phyloP scores from a whole-genome alignment of 2,113 vertebrate genomes.

The Cairina moschata region DNA sequence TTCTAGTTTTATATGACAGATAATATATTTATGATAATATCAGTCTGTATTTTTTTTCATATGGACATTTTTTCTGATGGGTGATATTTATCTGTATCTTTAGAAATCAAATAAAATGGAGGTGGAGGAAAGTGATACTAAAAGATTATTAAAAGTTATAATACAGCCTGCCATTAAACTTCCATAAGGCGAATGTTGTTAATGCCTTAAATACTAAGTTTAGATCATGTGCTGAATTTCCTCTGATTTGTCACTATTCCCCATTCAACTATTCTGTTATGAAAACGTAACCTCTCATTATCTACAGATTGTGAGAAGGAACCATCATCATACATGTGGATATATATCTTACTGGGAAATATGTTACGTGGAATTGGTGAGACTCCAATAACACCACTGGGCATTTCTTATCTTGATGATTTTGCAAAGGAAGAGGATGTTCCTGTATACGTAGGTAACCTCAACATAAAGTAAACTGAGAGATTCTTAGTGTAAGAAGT shows the following conservation, averaged over 20 bases:
- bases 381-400: constrained; percentile 86
- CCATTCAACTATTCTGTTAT: not conserved
- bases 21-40: not conserved
- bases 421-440: constrained; percentile 87
- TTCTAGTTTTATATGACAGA: not conserved
- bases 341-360: constrained; percentile 90
- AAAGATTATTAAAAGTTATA: not conserved
- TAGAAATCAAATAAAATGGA: not conserved
- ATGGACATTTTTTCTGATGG: not conserved
- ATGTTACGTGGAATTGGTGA: constrained; percentile 91
- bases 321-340: constrained; percentile 83
- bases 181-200: not conserved
- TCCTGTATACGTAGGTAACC: constrained; percentile 88
- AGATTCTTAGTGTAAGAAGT: accelerated
- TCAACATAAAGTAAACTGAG: not conserved
- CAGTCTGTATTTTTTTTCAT: not conserved
- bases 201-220: not conserved
- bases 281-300: not conserved
- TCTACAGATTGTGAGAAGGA: constrained; percentile 80
- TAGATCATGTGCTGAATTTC: not conserved
- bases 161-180: not conserved
- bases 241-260: not conserved
- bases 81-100: not conserved
- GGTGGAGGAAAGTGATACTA: not conserved
- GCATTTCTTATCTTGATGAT: constrained; percentile 93